Conservation (phyloP, 2,113 vertebrate species). For the Mormyrus lacerda region DNA sequence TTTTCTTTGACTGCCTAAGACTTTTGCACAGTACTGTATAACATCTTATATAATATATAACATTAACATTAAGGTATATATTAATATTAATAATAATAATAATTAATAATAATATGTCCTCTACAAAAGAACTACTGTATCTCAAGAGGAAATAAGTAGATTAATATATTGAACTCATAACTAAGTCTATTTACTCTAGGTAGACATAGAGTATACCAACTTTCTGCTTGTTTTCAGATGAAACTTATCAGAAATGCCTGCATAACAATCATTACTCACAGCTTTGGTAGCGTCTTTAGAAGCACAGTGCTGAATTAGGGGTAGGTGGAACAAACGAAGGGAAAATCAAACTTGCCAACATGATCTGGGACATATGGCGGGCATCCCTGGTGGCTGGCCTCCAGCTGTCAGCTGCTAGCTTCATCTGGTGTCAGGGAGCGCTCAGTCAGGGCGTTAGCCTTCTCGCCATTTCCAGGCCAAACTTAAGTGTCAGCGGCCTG, state of each 20-base stretch:
- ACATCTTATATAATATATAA: background rate
- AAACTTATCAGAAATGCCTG: background rate
- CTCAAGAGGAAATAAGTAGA: background rate
- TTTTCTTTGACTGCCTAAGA: background rate
- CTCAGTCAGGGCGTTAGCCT: background rate
- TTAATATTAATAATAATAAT: too few relatives aligned
- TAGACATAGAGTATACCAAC: background rate
- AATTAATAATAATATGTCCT: background rate
- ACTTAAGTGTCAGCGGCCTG: background rate
- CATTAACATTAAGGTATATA: background rate
- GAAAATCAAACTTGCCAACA: background rate
- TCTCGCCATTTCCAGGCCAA: background rate
- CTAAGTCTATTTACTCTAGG: background rate
- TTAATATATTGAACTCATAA: background rate
- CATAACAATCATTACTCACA: background rate
- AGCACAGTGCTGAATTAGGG: background rate
- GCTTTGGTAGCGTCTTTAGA: background rate
- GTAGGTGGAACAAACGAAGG: background rate
- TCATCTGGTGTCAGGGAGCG: background rate
- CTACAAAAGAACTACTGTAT: background rate
- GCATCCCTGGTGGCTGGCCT: background rate
- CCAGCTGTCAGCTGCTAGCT: background rate
- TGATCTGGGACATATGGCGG: background rate
- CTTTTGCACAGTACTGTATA: background rate
- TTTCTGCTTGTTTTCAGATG: background rate